Evolutionary conservation across 2,888 invertebrate species (phyloP), one percentile per base, ranked within the genome.

Genomic region (Caenorhabditis panamensis): DNA sequence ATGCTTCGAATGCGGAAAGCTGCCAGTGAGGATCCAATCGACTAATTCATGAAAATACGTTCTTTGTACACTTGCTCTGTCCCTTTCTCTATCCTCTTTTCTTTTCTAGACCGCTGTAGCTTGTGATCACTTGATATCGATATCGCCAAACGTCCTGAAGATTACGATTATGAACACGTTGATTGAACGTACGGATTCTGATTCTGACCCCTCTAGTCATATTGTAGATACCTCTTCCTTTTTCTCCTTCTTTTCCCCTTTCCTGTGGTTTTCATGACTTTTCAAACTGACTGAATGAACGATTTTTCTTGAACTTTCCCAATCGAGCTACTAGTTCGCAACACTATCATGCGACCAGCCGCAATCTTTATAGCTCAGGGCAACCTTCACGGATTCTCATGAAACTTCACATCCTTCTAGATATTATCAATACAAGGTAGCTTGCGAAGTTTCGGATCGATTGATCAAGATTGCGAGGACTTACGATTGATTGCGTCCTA

Each of bases 91-190:
- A 24, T 31, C 13, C 24, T 61, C 49, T 31, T 11, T 41, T 31
- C 28, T 47, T 31, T 13, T 16, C 16, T 53, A 59, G 61, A 31
- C 31, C 56, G 54, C 31, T 62, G 61, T 76, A 76, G 76, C 36
- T 62, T 75, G 66, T 73, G 73, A 73, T 73, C 58, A 66, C n/a
- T 47, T 9, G 64, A 73, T 66, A 73, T 66, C 73, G 31, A 4
- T 9, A 31, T 6, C n/a, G 64, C 73, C 66, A 66, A 72, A 64
- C 51, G 47, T 41, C 58, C 44, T 56, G 36, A 72, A 61, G 26
- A 61, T 53, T 28, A 61, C 37, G 59, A 51, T 53, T 71, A 69
- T 61, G 61, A 18, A 53, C 53, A 59, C 28, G 71, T 11, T 41
- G 41, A 71, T 62, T 71, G 53, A 20, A 62, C 41, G 28, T 56